Evolutionary conservation across 2,113 vertebrate genomes (phyloP).

Genomic region (Mobula hypostoma): DNA sequence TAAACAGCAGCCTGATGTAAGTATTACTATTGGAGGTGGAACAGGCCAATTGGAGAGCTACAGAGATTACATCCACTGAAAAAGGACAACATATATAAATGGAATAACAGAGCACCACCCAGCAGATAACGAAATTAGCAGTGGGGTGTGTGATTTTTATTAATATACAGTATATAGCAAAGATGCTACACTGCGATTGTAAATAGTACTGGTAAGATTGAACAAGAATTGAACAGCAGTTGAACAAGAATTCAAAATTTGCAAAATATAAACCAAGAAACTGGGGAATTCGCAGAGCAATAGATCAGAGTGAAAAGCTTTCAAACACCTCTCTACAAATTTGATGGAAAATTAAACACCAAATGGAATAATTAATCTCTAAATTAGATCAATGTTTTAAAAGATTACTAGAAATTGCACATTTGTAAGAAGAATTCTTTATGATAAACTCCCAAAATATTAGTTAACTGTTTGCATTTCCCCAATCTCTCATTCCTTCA

Average conservation of each 20-base stretch:
- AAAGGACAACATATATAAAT: too few relatives aligned
- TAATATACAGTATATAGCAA: neutral
- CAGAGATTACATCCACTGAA: too few relatives aligned
- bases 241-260: neutral
- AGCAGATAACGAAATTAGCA: too few relatives aligned
- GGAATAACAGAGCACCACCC: too few relatives aligned
- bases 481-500: neutral
- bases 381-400: neutral
- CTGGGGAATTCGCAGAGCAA: neutral
- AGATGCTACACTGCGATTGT: neutral
- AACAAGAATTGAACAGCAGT: neutral
- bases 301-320: neutral
- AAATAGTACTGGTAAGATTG: neutral
- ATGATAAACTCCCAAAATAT: neutral
- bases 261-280: neutral
- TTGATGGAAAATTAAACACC: neutral
- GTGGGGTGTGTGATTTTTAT: neutral
- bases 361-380: neutral
- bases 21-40: too few relatives aligned
- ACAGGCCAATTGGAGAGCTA: too few relatives aligned
- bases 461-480: neutral
- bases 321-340: neutral
- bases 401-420: neutral
- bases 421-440: neutral
- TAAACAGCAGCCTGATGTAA: too few relatives aligned